Evolutionary conservation across 92 coral and sea anemone genomes (phyloP).

Genomic region (Actinernus sp.): DNA sequence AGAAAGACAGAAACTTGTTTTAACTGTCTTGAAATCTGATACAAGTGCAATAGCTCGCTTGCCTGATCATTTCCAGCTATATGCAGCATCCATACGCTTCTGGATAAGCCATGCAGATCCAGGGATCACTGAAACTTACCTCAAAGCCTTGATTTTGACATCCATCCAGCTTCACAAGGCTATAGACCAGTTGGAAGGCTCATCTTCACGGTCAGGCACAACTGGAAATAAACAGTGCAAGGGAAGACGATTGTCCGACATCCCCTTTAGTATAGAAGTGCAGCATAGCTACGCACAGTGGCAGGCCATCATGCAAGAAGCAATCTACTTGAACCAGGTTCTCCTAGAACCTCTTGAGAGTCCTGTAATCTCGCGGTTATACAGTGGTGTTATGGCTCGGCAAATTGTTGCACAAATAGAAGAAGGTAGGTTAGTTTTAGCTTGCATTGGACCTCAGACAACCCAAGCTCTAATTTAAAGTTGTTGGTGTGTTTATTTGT

Average conservation of each 20-base stretch:
- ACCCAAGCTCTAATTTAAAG: too few relatives aligned
- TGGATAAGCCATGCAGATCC: conserved; percentile 66
- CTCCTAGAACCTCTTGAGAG: conserved; percentile 34
- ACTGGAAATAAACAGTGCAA: not conserved
- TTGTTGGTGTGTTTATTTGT: too few relatives aligned
- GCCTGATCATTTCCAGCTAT: conserved; percentile 17
- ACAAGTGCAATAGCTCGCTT: conserved; percentile 12
- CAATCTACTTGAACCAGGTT: conserved; percentile 39
- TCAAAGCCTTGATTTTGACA: conserved; percentile 47
- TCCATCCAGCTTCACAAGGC: conserved; percentile 1
- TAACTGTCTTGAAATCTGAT: conserved; percentile 29
- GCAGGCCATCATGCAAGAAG: conserved; percentile 56
- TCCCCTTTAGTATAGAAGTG: conserved; percentile 16
- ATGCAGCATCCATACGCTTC: conserved; percentile 61
- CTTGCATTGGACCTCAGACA: too few relatives aligned
- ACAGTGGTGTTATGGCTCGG: conserved; percentile 45
- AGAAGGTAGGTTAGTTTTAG: too few relatives aligned
- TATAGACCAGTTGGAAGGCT: not conserved
- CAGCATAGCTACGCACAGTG: conserved; percentile 69
- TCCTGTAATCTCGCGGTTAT: conserved; percentile 33
- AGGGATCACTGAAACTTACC: conserved; percentile 20
- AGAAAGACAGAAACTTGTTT: conserved; percentile 17
- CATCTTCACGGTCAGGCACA: not conserved
- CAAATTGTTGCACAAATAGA: conserved; percentile 8
- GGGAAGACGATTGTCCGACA: not conserved